Evolutionary conservation across 2,888 invertebrate genomes (phyloP).

Genomic region (Acanthoscelides obtectus): DNA sequence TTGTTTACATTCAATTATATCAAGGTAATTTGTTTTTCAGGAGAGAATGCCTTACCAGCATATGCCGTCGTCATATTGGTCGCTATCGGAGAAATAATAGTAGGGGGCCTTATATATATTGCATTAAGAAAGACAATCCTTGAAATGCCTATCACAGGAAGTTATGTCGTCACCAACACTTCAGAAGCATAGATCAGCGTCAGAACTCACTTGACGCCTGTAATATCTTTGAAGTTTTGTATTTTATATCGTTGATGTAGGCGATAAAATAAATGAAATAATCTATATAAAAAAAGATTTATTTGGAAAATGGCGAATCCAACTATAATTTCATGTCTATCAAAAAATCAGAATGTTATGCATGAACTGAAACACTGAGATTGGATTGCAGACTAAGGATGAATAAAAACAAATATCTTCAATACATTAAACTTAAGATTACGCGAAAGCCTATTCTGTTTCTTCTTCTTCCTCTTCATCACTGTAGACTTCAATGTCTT

Average conservation of each 20-base stretch:
- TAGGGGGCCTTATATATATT: conserved; percentile 66
- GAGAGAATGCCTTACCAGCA: conserved; percentile 66
- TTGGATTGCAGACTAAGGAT: neutral
- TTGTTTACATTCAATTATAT: no score
- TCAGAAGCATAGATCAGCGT: conserved; percentile 7
- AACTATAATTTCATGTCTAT: neutral
- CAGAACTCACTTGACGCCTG: conserved; percentile 5
- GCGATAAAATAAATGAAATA: neutral
- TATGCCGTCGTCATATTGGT: conserved; percentile 71
- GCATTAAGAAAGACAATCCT: conserved; percentile 66
- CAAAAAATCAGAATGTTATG: neutral
- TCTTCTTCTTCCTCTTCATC: conserved; percentile 29
- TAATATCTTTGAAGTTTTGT: neutral
- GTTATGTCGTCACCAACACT: conserved; percentile 24
- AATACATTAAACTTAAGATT: neutral
- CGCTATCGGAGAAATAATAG: conserved; percentile 62
- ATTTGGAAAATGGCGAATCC: neutral
- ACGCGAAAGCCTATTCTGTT: neutral
- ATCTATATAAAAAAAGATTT: conserved; percentile 1
- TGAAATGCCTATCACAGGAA: conserved; percentile 49
- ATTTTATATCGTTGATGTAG: neutral
- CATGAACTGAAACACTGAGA: neutral
- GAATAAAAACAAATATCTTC: neutral
- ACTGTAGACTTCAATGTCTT: conserved; percentile 39
- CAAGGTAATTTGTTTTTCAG: conserved; percentile 46